These are phyloP conservation scores for Hypercompe scribonia DNA, from an alignment of 2,888 invertebrate genomes.

Conservation along the genomic window DNA sequence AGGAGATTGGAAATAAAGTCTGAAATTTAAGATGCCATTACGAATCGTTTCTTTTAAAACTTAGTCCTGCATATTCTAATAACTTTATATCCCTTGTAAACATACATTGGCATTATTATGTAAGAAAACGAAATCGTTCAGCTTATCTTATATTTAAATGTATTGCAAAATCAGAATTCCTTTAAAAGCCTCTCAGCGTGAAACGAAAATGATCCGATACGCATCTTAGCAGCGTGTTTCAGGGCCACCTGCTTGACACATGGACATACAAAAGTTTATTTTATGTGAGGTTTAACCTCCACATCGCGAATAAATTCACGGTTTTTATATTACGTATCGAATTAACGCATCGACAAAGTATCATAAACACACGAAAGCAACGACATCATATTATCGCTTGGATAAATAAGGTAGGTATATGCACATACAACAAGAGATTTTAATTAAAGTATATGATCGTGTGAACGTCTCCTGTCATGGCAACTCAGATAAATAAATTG, in stretches of 20 bases:
- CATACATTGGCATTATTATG: slow-evolving; percentile 58
- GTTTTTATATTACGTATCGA: slow-evolving; percentile 78
- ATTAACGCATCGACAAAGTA: slow-evolving; percentile 66
- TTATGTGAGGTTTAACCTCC: slow-evolving; percentile 71
- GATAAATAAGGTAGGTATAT: slow-evolving; percentile 53
- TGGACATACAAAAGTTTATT: slow-evolving; percentile 70
- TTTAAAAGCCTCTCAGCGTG: slow-evolving; percentile 73
- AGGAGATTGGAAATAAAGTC: slow-evolving; percentile 46
- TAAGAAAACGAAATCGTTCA: slow-evolving; percentile 50
- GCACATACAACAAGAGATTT: slow-evolving; percentile 43
- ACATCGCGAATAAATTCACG: slow-evolving; percentile 74
- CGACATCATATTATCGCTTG: slow-evolving; percentile 58
- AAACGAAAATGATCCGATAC: slow-evolving; percentile 68
- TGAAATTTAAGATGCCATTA: slow-evolving; percentile 47
- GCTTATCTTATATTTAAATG: slow-evolving; percentile 75
- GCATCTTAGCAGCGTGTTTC: slow-evolving; percentile 66
- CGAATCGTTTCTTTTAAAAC: slow-evolving; percentile 42
- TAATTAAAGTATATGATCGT: slow-evolving; percentile 54
- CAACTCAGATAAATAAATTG: slow-evolving; percentile 27
- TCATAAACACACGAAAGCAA: slow-evolving; percentile 59
- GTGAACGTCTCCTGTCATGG: slow-evolving; percentile 47
- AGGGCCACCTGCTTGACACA: slow-evolving; percentile 77
- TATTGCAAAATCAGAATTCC: slow-evolving; percentile 67
- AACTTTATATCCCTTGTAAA: slow-evolving; percentile 65
- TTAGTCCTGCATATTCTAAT: slow-evolving; percentile 55